phyloP scores from a whole-genome alignment of 35 echinoderm and acorn worm species.

The Stichopus chloronotus region DNA sequence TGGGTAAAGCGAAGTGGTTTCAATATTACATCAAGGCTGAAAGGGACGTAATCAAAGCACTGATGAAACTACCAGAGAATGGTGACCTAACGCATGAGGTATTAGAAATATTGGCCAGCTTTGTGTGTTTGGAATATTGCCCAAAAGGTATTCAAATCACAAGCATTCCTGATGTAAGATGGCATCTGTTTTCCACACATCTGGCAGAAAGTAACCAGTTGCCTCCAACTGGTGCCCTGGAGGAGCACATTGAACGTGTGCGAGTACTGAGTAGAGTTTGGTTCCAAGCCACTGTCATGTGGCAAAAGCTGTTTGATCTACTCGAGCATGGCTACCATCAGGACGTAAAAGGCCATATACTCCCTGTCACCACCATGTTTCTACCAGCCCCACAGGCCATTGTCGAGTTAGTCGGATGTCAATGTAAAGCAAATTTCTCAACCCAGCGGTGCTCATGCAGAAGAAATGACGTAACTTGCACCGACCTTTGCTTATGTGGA shows the following conservation, averaged over 20 bases:
- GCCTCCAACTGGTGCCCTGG: neutral
- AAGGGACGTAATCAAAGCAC: neutral
- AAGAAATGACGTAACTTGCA: neutral
- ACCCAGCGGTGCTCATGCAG: neutral
- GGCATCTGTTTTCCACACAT: constrained; percentile 49
- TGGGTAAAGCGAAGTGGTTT: neutral
- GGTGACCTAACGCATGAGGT: constrained; percentile 36
- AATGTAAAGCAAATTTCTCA: neutral
- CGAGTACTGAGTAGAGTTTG: neutral
- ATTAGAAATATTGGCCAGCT: constrained; percentile 32
- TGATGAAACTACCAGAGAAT: constrained; percentile 34
- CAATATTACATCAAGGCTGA: constrained; percentile 1
- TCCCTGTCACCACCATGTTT: neutral
- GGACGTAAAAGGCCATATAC: neutral
- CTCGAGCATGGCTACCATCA: neutral
- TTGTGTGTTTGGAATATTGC: constrained; percentile 16
- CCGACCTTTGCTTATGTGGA: neutral
- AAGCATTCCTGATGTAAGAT: constrained; percentile 10
- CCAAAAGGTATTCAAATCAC: neutral
- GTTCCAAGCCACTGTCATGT: neutral
- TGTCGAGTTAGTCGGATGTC: neutral
- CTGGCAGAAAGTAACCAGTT: constrained; percentile 18
- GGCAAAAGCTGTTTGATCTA: constrained; percentile 15
- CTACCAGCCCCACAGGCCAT: constrained; percentile 49
- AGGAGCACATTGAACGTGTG: neutral